A percentile compares a stretch with the other conserved stretches of the same genome.
Evolutionary conservation across 2,888 invertebrate genomes (phyloP).

Genomic region (Hymenopus coronatus): DNA sequence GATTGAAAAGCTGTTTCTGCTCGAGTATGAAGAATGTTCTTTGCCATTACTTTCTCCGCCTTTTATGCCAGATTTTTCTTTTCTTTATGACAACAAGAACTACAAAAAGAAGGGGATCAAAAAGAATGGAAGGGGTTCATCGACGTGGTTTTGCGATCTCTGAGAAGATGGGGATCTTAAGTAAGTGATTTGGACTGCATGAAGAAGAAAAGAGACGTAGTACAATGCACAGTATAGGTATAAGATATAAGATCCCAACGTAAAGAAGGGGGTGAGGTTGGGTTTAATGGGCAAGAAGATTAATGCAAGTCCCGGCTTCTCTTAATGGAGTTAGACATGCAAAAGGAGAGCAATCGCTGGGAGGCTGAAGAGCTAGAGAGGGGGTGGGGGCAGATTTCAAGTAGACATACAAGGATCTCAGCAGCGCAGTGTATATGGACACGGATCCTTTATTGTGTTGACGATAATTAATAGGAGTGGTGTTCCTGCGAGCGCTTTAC

Average conservation of each 20-base stretch:
- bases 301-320: slow-evolving; percentile 15
- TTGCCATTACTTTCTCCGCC: not conserved
- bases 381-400: not conserved
- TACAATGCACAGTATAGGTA: not conserved
- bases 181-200: not conserved
- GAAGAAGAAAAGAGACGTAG: not conserved
- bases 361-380: not conserved
- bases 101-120: not conserved
- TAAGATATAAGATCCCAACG: not conserved
- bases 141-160: not conserved
- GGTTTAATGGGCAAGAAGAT: slow-evolving; percentile 18
- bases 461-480: slow-evolving; percentile 29
- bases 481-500: not conserved
- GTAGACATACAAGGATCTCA: slow-evolving; percentile 15
- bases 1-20: not conserved
- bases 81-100: not conserved
- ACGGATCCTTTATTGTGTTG: slow-evolving; percentile 21
- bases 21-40: not conserved
- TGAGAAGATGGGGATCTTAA: not conserved
- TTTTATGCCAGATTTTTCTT: not conserved
- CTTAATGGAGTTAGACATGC: slow-evolving; percentile 32
- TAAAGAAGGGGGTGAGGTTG: not conserved
- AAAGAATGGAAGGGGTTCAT: not conserved
- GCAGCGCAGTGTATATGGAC: not conserved
- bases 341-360: slow-evolving; percentile 13